A percentile compares a stretch with the other conserved stretches of the same genome.
Evolutionary conservation across 2,113 vertebrate species (phyloP).

Genomic region (Galeopterus variegatus): DNA sequence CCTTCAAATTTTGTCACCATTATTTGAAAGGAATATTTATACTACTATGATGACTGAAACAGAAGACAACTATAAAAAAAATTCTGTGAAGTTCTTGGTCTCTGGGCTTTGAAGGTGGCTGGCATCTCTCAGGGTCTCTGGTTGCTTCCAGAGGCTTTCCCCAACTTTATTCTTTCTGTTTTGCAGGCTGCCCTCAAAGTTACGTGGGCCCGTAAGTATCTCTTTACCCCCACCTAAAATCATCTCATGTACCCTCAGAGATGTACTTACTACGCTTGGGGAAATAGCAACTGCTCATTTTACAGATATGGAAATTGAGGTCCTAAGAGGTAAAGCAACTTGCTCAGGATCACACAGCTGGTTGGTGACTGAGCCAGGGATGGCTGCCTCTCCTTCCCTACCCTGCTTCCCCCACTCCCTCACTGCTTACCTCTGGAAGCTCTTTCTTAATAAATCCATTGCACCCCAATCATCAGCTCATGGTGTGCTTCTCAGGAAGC

Average conservation of each 20-base stretch:
- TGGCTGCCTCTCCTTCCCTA: background rate
- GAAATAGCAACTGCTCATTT: background rate
- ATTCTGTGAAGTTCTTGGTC: background rate
- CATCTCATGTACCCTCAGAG: background rate
- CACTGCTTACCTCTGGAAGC: background rate
- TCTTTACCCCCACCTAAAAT: too few relatives aligned
- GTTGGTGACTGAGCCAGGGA: background rate
- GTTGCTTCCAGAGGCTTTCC: background rate
- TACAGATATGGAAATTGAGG: background rate
- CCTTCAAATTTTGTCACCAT: background rate
- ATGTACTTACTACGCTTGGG: background rate
- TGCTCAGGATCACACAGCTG: background rate
- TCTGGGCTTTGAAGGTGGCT: background rate
- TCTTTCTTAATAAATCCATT: background rate
- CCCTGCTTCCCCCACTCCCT: accelerated
- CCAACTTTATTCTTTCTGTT: background rate
- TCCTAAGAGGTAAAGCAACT: background rate
- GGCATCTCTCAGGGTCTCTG: background rate
- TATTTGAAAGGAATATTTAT: background rate
- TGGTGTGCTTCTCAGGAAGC: background rate
- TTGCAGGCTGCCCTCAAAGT: background rate
- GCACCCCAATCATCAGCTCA: too few relatives aligned
- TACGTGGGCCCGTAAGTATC: background rate
- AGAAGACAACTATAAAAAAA: background rate
- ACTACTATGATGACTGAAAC: background rate